phyloP scores from a whole-genome alignment of 2,797 vertebrate genomes.

The Anomalospiza imberbis region DNA sequence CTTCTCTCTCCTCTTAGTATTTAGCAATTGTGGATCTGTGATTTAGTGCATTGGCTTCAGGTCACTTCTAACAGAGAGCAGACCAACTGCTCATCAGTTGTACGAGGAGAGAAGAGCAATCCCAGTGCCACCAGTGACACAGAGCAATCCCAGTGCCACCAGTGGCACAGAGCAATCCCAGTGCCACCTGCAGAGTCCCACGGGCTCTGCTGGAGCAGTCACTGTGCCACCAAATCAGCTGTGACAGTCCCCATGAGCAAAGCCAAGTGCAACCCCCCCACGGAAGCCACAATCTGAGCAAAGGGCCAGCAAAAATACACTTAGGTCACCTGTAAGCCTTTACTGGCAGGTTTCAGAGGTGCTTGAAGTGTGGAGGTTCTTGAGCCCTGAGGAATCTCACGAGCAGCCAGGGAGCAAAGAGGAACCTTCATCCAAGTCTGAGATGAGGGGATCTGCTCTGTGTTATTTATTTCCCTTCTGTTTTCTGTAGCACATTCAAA shows the following conservation, averaged over 20 bases:
- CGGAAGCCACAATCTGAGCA: background rate
- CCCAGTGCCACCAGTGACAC: background rate
- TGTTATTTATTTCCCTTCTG: background rate
- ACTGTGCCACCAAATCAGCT: background rate
- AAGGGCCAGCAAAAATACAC: background rate
- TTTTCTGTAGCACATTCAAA: background rate
- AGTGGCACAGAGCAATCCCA: background rate
- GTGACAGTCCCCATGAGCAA: background rate
- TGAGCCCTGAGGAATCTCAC: background rate
- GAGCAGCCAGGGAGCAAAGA: background rate
- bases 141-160: background rate
- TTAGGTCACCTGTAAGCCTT: background rate
- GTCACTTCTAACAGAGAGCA: background rate
- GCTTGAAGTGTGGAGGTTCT: background rate
- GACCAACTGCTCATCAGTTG: background rate
- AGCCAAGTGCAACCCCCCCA: background rate
- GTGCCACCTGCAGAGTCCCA: background rate
- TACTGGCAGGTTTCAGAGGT: background rate
- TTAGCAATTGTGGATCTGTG: background rate
- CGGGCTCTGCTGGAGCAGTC: background rate
- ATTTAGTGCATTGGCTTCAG: background rate
- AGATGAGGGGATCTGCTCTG: background rate
- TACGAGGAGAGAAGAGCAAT: fast-evolving
- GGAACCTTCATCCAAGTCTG: background rate
- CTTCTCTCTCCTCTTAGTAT: background rate